phyloP scores from a whole-genome alignment of 2,888 invertebrate species.

The Aproaerema taeniolella region DNA sequence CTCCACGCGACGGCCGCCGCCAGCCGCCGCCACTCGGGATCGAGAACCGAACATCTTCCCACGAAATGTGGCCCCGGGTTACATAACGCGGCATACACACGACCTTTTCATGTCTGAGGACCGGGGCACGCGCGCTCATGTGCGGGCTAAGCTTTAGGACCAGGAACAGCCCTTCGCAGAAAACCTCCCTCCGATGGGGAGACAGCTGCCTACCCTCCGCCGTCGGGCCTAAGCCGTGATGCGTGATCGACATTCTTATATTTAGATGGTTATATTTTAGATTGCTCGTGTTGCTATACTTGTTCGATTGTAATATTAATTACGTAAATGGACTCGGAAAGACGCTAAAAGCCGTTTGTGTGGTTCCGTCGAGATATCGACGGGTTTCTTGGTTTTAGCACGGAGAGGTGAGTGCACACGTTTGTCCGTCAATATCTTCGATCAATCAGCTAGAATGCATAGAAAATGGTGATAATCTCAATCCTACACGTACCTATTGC shows the following conservation, averaged over 20 bases:
- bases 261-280: constrained; percentile 39
- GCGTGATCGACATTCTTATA: constrained; percentile 30
- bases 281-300: constrained; percentile 31
- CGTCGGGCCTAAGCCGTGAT: constrained; percentile 14
- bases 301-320: constrained; percentile 2
- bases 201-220: constrained; percentile 82
- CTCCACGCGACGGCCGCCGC: constrained; percentile 16
- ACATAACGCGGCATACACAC: constrained; percentile 42
- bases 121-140: constrained; percentile 83
- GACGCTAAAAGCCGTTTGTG: constrained; percentile 3
- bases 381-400: no score
- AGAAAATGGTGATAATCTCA: no score
- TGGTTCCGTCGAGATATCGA: background rate
- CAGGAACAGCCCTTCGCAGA: constrained; percentile 97
- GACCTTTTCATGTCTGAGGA: constrained; percentile 43
- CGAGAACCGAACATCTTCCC: constrained; percentile 32
- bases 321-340: constrained; percentile 1
- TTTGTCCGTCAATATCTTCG: no score
- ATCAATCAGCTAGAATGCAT: no score
- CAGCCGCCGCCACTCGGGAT: constrained; percentile 28
- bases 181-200: constrained; percentile 97
- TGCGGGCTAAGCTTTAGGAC: constrained; percentile 97
- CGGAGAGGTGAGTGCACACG: no score
- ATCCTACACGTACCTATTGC: no score
- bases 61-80: constrained; percentile 27